These are phyloP conservation scores for Serinus canaria DNA, from an alignment of 2,113 vertebrate genomes.

Conservation along the genomic window DNA sequence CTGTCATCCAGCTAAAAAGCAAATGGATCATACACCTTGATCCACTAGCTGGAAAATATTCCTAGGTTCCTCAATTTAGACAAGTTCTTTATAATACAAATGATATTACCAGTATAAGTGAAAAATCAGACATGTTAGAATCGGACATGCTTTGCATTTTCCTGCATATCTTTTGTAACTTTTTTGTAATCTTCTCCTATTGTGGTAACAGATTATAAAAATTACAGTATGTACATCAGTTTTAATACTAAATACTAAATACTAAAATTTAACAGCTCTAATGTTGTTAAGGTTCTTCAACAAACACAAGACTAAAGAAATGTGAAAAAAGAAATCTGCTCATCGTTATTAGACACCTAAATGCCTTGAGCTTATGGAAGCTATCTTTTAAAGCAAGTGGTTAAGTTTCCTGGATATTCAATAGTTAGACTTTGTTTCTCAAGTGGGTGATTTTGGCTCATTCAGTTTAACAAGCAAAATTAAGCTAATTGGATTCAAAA, in stretches of 20 bases:
- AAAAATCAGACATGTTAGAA: background rate
- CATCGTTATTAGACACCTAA: background rate
- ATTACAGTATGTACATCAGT: background rate
- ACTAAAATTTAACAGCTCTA: background rate
- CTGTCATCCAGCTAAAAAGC: background rate
- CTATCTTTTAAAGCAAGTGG: background rate
- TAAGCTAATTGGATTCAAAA: constrained; percentile 11
- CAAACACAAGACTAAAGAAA: background rate
- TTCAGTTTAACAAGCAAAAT: background rate
- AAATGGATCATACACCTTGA: background rate
- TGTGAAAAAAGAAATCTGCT: background rate
- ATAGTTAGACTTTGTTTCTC: background rate
- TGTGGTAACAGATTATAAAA: background rate
- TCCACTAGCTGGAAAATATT: background rate
- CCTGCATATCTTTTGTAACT: background rate
- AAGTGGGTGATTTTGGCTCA: background rate
- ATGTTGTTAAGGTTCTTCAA: background rate
- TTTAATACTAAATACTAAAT: background rate
- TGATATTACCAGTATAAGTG: background rate
- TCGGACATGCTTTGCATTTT: background rate
- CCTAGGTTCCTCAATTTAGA: background rate
- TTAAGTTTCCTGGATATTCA: background rate
- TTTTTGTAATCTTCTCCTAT: background rate
- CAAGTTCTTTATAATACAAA: background rate
- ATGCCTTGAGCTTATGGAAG: background rate